Evolutionary conservation across 1,140 invertebrate genomes (phyloP), one percentile per base, ranked within the genome.

Genomic region (Hirudo medicinalis): DNA sequence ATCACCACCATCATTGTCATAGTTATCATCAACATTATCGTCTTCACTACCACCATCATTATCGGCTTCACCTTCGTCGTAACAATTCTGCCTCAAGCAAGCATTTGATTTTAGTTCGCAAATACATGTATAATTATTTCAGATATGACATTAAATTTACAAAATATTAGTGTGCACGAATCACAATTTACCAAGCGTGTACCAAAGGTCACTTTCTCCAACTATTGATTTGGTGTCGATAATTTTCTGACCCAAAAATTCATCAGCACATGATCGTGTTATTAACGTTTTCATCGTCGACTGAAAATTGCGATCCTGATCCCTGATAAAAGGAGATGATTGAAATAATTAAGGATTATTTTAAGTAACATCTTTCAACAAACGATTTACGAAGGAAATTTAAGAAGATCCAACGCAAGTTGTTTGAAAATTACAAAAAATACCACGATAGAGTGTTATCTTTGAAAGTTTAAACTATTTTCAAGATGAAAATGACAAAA

Each of bases 131-230:
- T 0, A 49, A 15, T 15, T 0, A 49, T 17, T 49, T 49, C 9
- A 49, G 15, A 49, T 49, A 5, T 49, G 43, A 11, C 43, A 49
- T 15, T 17, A 49, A 49, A 49, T 49, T 11, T 17, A 13, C 0
- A 1, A 17, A 49, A 49, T 9, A 49, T 49, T 49, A 9, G 11
- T 15, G 11, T 49, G 43, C 43, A 63, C 11, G 57, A 63, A 25
- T 13, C 11, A 9, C 19, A 67, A 53, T 60, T 54, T 49, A 76
- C 75, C 75, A 68, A 77, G 69, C 73, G 77, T 77, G 69, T 77
- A 77, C 77, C 77, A 77, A 25, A 77, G 74, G 57, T 77, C 77
- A 75, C 75, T 77, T 66, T 77, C 77, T 32, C 76, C 76, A 57
- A 57, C 72, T 55, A 77, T 67, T 40, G 76, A 77, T 54, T 74